Percentiles rank a stretch among this genome's conserved stretches.
Evolutionary conservation across 2,888 invertebrate genomes (phyloP).

Genomic region (Andrena hattorfiana): DNA sequence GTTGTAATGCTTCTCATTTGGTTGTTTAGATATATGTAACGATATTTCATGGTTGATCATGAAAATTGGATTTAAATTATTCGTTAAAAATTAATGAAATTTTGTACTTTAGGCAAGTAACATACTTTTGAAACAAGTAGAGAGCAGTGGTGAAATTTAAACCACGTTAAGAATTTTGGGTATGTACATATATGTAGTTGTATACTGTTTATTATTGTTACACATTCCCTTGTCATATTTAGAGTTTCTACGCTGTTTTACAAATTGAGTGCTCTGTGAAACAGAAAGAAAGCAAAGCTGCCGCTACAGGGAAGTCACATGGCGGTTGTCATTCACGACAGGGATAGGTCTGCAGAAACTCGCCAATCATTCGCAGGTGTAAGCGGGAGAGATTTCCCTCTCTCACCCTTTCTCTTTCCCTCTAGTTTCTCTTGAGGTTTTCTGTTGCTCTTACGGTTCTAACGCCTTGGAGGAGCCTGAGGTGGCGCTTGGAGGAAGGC

Average conservation of each 20-base stretch:
- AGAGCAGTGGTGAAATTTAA: too few species aligned
- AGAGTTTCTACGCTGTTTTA: conserved; percentile 16
- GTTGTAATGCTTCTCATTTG: too few species aligned
- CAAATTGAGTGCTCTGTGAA: conserved; percentile 32
- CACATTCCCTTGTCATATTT: not conserved
- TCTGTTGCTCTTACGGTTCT: conserved; percentile 50
- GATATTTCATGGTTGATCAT: too few species aligned
- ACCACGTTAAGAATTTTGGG: too few species aligned
- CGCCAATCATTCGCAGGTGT: conserved; percentile 55
- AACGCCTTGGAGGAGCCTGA: conserved; percentile 63
- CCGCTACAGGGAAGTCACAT: conserved; percentile 65
- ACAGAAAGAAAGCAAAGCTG: conserved; percentile 47
- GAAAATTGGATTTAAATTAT: too few species aligned
- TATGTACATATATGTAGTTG: too few species aligned
- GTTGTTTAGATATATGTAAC: too few species aligned
- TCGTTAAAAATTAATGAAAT: too few species aligned
- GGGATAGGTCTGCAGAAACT: conserved; percentile 35
- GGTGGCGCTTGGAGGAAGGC: conserved; percentile 72
- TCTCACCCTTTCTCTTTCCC: not conserved
- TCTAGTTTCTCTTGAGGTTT: conserved; percentile 21
- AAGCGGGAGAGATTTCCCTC: conserved; percentile 32
- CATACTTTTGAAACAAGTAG: too few species aligned
- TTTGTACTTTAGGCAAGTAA: too few species aligned
- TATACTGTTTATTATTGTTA: too few species aligned
- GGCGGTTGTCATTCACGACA: conserved; percentile 58